phyloP scores from a whole-genome alignment of 2,113 vertebrate species.

The Podocnemis expansa region DNA sequence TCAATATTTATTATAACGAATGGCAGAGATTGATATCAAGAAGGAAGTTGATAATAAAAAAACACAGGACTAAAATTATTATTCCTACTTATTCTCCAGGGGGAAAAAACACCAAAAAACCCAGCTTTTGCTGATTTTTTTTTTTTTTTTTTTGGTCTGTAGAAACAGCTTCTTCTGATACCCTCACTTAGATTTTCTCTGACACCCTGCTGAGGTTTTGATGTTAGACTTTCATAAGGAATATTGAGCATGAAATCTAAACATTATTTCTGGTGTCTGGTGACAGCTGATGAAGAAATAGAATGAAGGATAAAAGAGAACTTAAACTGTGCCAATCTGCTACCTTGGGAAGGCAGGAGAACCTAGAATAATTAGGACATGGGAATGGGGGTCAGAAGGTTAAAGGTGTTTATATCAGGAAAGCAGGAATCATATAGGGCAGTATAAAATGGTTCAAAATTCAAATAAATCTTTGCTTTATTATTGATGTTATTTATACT shows the following conservation, averaged over 20 bases:
- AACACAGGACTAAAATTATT: slow-evolving; percentile 40
- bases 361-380: not conserved
- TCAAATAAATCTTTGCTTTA: not conserved
- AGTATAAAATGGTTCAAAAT: not conserved
- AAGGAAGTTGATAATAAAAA: slow-evolving; percentile 36
- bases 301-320: not conserved
- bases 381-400: not conserved
- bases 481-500: not conserved
- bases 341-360: not conserved
- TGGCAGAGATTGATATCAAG: slow-evolving; percentile 58
- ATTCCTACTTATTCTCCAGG: slow-evolving; percentile 43
- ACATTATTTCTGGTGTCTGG: slow-evolving; percentile 61
- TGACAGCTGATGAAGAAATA: slow-evolving; percentile 62
- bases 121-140: slow-evolving; percentile 48
- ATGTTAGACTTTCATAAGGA: slow-evolving; percentile 71
- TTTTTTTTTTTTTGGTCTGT: slow-evolving; percentile 1
- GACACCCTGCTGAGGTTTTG: slow-evolving; percentile 75
- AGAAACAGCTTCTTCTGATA: slow-evolving; percentile 61
- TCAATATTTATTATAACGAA: slow-evolving; percentile 71
- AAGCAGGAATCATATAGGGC: not conserved
- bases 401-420: not conserved
- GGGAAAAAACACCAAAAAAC: slow-evolving; percentile 18
- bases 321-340: accelerated
- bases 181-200: slow-evolving; percentile 56
- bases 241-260: slow-evolving; percentile 77